phyloP scores from a whole-genome alignment of 2,113 vertebrate species.

The Acrocephalus arundinaceus region DNA sequence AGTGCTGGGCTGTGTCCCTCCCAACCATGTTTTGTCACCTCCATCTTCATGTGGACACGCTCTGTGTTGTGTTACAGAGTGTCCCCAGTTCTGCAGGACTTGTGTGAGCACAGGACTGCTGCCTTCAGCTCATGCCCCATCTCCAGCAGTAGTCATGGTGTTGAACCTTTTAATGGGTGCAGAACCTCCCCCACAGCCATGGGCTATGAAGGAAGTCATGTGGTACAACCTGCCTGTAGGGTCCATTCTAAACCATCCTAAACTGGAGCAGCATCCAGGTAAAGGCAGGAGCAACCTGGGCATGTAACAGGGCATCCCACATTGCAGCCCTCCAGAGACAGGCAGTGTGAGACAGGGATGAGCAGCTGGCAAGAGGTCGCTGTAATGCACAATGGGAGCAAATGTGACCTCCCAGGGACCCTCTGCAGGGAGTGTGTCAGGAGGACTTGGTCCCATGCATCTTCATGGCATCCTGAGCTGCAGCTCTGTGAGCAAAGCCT shows the following conservation, averaged over 20 bases:
- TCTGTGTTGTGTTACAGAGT: neutral
- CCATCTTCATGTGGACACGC: accelerated
- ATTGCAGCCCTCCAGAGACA: neutral
- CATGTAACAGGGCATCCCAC: neutral
- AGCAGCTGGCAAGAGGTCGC: neutral
- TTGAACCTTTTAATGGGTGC: neutral
- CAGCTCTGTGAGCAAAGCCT: neutral
- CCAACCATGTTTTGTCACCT: neutral
- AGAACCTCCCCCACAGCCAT: neutral
- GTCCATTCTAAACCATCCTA: neutral
- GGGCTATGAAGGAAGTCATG: neutral
- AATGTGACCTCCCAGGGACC: neutral
- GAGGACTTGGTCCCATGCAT: neutral
- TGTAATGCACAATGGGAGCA: neutral
- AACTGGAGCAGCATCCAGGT: neutral
- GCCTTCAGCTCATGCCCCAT: neutral
- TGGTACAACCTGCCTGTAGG: neutral
- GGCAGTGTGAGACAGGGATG: neutral
- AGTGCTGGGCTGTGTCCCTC: neutral
- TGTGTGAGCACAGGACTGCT: neutral
- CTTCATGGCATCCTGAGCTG: neutral
- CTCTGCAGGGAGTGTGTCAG: neutral
- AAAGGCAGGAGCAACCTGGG: neutral
- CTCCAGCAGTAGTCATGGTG: neutral
- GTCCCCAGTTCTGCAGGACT: neutral